Percentiles rank a stretch among this genome's conserved stretches.
Evolutionary conservation across 2,113 vertebrate genomes (phyloP).

Genomic region (Pipa parva): DNA sequence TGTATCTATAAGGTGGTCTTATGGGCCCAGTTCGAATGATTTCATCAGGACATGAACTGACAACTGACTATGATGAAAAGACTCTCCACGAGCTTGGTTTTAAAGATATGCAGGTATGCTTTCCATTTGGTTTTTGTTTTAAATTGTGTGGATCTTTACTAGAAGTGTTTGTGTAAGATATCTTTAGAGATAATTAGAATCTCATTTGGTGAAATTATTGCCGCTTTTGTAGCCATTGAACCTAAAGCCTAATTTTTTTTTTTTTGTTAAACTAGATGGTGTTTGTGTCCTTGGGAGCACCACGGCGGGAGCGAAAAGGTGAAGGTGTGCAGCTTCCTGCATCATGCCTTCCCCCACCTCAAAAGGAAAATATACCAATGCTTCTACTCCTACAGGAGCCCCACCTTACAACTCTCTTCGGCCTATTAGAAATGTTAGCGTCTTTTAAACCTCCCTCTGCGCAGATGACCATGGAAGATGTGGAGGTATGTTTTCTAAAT

Average conservation of each 20-base stretch:
- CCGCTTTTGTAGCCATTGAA: too few relatives aligned
- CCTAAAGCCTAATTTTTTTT: neutral
- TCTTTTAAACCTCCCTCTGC: constrained; percentile 91
- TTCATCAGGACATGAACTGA: constrained; percentile 95
- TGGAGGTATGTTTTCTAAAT: constrained; percentile 87
- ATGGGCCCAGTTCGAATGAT: constrained; percentile 99
- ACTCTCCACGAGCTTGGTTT: constrained; percentile 95
- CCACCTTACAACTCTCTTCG: constrained; percentile 94
- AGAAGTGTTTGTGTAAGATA: too few relatives aligned
- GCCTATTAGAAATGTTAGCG: constrained; percentile 95
- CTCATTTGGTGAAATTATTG: too few relatives aligned
- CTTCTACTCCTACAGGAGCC: constrained; percentile 94
- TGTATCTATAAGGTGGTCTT: constrained; percentile 74
- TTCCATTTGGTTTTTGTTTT: too few relatives aligned
- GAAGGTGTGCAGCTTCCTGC: constrained; percentile 96
- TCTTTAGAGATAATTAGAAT: too few relatives aligned
- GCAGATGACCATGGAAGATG: constrained; percentile 71
- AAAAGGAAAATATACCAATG: constrained; percentile 98
- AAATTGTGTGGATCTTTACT: too few relatives aligned
- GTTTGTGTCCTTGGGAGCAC: constrained; percentile 94
- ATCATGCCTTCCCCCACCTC: constrained; percentile 91
- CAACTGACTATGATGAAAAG: constrained; percentile 97
- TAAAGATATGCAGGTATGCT: constrained; percentile 99
- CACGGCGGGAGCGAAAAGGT: constrained; percentile 89
- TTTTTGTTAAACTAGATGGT: constrained; percentile 77